phyloP scores from a whole-genome alignment of 2,797 vertebrate species.

The Pitangus sulphuratus region DNA sequence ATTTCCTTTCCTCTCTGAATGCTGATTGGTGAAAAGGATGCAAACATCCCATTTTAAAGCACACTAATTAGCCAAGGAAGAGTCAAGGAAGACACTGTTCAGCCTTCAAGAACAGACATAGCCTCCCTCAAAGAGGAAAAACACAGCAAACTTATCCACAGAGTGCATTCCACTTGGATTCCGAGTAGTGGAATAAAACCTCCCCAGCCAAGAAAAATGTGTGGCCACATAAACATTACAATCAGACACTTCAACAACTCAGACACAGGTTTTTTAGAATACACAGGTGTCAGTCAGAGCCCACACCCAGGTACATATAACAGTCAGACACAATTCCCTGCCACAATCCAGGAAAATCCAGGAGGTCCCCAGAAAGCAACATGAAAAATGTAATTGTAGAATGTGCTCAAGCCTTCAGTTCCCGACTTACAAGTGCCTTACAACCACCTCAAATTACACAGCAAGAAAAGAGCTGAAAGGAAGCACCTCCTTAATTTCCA shows the following conservation, averaged over 20 bases:
- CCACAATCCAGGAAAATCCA: neutral
- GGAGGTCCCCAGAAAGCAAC: neutral
- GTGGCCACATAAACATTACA: neutral
- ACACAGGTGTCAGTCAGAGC: neutral
- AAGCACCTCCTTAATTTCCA: neutral
- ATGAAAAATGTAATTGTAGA: neutral
- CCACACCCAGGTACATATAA: rapidly evolving
- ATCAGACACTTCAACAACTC: neutral
- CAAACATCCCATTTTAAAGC: constrained; percentile 14
- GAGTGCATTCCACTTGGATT: neutral
- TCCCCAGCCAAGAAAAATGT: neutral
- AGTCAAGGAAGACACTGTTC: neutral
- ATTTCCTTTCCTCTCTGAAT: constrained; percentile 5
- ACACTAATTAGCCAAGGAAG: neutral
- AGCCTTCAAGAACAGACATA: neutral
- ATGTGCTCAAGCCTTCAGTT: neutral
- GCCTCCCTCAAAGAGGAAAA: neutral
- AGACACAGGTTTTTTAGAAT: rapidly evolving
- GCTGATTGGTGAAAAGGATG: constrained; percentile 19
- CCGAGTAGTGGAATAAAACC: rapidly evolving
- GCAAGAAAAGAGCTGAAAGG: neutral
- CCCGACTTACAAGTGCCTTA: neutral
- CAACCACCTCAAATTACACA: neutral
- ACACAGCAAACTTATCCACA: neutral
- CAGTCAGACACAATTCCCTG: rapidly evolving